Percentiles rank a stretch among this genome's conserved stretches.
phyloP scores from a whole-genome alignment of 2,888 invertebrate species.

The Lepeophtheirus nordmannii region DNA sequence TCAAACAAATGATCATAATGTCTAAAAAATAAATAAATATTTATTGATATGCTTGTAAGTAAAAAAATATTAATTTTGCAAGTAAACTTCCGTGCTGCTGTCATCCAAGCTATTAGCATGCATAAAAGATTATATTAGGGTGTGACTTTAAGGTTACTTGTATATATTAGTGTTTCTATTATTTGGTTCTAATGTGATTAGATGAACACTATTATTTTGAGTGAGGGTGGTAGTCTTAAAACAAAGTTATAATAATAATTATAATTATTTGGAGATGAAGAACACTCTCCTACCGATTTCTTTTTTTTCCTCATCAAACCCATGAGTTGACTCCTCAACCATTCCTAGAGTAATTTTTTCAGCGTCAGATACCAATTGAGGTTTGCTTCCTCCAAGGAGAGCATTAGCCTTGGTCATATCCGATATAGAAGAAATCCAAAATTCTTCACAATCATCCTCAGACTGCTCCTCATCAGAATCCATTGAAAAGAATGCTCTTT shows the following conservation, averaged over 20 bases:
- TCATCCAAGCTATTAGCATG: conserved; percentile 3
- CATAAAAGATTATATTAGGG: background rate
- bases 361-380: background rate
- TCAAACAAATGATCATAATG: too few species aligned
- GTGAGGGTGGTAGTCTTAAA: background rate
- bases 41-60: too few species aligned
- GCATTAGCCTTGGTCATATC: background rate
- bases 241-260: background rate
- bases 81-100: conserved; percentile 1
- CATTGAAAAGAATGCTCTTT: background rate
- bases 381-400: background rate
- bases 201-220: too few species aligned
- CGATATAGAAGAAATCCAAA: background rate
- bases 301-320: background rate
- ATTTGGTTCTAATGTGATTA: too few species aligned
- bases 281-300: background rate
- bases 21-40: too few species aligned
- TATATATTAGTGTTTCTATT: too few species aligned
- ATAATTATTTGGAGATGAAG: background rate
- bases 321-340: background rate
- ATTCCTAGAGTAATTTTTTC: background rate
- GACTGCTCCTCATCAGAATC: background rate
- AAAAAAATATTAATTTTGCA: too few species aligned
- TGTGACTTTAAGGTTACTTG: too few species aligned
- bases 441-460: background rate